Conservation (phyloP, 2,888 invertebrate species). For the Siphonodentalium dalli region DNA sequence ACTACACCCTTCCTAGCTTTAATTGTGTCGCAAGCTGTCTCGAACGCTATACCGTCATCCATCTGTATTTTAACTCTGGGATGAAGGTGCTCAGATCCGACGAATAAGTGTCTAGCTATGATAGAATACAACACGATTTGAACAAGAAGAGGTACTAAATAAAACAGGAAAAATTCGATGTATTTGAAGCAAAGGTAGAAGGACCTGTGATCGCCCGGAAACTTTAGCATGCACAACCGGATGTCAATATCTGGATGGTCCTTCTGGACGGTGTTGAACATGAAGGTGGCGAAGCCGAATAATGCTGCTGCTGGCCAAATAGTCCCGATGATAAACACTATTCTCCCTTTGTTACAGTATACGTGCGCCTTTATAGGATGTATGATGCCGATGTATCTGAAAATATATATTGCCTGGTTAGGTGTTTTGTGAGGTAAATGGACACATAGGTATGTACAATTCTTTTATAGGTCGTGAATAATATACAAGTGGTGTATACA, state of each 20-base stretch:
- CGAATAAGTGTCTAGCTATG: conserved; percentile 61
- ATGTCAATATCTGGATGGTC: conserved; percentile 32
- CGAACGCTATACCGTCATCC: conserved; percentile 31
- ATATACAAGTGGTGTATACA: no score
- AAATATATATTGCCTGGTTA: no score
- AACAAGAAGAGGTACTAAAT: conserved; percentile 61
- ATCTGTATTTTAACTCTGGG: conserved; percentile 34
- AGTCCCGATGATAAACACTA: conserved; percentile 50
- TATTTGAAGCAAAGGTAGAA: conserved; percentile 55
- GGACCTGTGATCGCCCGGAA: conserved; percentile 33
- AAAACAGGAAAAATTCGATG: conserved; percentile 60
- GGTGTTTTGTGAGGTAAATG: no score
- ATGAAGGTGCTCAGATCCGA: conserved; percentile 54
- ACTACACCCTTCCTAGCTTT: conserved; percentile 64
- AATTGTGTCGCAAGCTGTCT: conserved; percentile 49
- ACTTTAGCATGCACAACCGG: conserved; percentile 53
- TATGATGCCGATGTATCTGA: conserved; percentile 66
- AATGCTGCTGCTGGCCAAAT: conserved; percentile 60
- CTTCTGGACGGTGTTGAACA: conserved; percentile 53
- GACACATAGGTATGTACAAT: no score
- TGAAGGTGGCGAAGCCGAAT: conserved; percentile 56
- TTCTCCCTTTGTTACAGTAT: conserved; percentile 58
- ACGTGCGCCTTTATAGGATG: conserved; percentile 65
- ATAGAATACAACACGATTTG: conserved; percentile 62
- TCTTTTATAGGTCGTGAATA: no score